Percentiles rank a stretch among this genome's conserved stretches.
Conservation (phyloP, 2,113 vertebrate genomes). For the Spheniscus mendiculus region DNA sequence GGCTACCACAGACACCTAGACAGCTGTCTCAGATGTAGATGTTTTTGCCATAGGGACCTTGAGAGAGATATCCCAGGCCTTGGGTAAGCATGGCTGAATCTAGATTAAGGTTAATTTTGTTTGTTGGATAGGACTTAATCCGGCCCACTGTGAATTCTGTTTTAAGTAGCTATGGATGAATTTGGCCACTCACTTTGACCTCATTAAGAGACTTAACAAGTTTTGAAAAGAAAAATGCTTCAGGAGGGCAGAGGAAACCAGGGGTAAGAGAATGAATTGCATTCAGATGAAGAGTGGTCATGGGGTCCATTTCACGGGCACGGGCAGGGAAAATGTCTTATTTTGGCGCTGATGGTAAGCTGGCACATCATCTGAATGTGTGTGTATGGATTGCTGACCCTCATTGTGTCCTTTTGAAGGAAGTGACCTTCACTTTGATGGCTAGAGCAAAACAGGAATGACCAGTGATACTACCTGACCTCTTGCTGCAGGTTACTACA, state of each 20-base stretch:
- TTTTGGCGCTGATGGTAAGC: not conserved
- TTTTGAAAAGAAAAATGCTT: not conserved
- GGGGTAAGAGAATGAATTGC: not conserved
- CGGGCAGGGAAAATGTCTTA: not conserved
- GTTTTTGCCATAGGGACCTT: accelerated
- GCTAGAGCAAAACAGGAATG: not conserved
- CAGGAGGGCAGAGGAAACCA: not conserved
- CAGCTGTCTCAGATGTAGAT: not conserved
- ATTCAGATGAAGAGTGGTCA: not conserved
- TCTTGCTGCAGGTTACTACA: not conserved
- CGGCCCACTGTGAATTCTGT: not conserved
- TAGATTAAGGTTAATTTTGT: not conserved
- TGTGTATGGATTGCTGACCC: not conserved
- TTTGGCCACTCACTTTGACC: not conserved
- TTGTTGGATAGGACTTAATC: not conserved
- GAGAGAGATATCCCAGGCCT: not conserved
- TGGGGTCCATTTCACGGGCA: not conserved
- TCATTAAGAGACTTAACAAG: not conserved
- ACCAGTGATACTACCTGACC: not conserved
- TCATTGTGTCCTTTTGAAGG: not conserved
- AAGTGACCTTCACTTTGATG: not conserved
- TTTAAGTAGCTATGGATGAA: not conserved
- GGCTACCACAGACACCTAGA: not conserved
- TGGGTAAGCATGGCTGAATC: not conserved
- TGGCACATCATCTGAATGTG: not conserved